Conservation (phyloP, 2,113 vertebrate species). For the Oncorhynchus gorbuscha region DNA sequence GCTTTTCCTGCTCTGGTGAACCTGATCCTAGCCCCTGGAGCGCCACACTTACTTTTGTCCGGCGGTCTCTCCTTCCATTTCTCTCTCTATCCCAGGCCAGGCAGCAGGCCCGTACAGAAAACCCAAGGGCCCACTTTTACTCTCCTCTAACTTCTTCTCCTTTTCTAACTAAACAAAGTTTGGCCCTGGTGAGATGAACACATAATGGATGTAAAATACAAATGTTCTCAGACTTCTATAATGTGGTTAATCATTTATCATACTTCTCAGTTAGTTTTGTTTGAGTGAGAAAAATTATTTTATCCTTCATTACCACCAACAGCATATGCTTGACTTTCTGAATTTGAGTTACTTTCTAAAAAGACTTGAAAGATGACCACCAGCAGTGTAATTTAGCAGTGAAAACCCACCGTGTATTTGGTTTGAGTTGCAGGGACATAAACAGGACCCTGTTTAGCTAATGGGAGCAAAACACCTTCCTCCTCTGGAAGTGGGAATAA, state of each 20-base stretch:
- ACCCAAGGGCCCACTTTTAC: conserved; percentile 43
- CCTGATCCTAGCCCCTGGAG: conserved; percentile 57
- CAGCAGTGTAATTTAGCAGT: too few relatives aligned
- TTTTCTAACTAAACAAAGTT: neutral
- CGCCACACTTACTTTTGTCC: conserved; percentile 38
- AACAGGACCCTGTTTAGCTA: conserved; percentile 17
- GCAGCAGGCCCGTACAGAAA: conserved; percentile 20
- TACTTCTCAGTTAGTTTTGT: too few relatives aligned
- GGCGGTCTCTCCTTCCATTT: conserved; percentile 7
- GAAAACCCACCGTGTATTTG: neutral
- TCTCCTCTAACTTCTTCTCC: neutral
- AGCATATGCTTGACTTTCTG: too few relatives aligned
- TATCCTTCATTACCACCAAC: too few relatives aligned
- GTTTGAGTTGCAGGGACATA: conserved; percentile 5
- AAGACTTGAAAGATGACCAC: too few relatives aligned
- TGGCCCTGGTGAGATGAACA: conserved; percentile 6
- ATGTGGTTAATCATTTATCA: too few relatives aligned
- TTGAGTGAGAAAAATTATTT: too few relatives aligned
- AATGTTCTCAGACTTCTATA: neutral
- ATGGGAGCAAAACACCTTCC: conserved; percentile 17
- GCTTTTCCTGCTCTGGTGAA: conserved; percentile 64
- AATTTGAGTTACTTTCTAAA: too few relatives aligned
- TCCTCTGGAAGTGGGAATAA: conserved; percentile 21
- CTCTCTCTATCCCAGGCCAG: neutral
- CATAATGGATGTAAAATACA: neutral